Percentiles rank a stretch among this genome's conserved stretches.
phyloP scores from a whole-genome alignment of 2,113 vertebrate species.

The Muscicapa adusta region DNA sequence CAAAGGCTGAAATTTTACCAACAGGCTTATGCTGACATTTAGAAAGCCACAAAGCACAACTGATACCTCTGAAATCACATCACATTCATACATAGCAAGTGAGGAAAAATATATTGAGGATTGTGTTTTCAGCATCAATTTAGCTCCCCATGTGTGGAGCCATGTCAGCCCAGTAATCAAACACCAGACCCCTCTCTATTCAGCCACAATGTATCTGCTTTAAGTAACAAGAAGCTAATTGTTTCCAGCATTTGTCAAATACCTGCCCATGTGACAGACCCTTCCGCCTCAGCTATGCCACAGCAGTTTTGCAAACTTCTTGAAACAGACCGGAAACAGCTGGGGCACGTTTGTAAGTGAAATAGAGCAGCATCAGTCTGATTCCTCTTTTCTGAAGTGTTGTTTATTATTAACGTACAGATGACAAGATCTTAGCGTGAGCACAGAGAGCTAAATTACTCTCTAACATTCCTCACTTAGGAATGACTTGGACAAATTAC shows the following conservation, averaged over 20 bases:
- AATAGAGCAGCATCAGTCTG: neutral
- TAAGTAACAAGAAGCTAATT: neutral
- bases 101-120: neutral
- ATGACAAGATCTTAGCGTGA: neutral
- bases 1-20: neutral
- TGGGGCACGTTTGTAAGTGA: neutral
- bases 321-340: neutral
- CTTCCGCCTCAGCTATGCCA: neutral
- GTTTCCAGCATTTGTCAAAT: neutral
- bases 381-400: neutral
- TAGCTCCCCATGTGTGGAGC: neutral
- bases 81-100: accelerated
- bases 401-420: accelerated
- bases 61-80: neutral
- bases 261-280: neutral
- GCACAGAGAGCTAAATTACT: no score
- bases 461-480: neutral
- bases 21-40: neutral
- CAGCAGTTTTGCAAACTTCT: neutral
- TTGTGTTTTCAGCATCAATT: neutral
- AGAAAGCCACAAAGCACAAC: neutral
- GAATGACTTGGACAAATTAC: neutral
- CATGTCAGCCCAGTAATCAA: neutral
- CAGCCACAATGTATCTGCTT: neutral
- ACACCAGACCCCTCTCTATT: neutral